Evolutionary conservation across 2,888 invertebrate genomes (phyloP).

Genomic region (Spilosoma lubricipeda): DNA sequence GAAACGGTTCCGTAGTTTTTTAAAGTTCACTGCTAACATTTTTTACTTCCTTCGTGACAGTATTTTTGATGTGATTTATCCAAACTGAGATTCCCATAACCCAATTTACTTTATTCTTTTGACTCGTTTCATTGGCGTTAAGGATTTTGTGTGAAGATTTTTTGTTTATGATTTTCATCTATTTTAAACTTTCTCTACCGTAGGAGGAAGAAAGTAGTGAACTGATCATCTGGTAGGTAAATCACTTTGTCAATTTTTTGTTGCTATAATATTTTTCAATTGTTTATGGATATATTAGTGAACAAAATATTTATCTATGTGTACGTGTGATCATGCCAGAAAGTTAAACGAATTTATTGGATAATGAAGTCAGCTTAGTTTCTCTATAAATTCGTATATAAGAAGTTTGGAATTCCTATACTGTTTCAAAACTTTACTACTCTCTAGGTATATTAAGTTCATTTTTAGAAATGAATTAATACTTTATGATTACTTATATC

Average conservation of each 20-base stretch:
- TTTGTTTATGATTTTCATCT: conserved; percentile 26
- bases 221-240: neutral
- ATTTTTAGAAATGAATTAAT: neutral
- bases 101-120: conserved; percentile 73
- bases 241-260: neutral
- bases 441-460: too few relatives aligned
- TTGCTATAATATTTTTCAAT: neutral
- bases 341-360: too few relatives aligned
- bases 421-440: too few relatives aligned
- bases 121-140: conserved; percentile 61
- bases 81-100: conserved; percentile 80
- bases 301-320: too few relatives aligned
- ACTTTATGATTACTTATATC: neutral
- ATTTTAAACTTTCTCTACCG: conserved; percentile 32
- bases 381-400: neutral
- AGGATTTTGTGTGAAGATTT: conserved; percentile 32
- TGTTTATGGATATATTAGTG: too few relatives aligned
- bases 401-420: too few relatives aligned
- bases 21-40: conserved; percentile 63
- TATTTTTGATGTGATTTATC: conserved; percentile 82
- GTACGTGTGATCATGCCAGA: too few relatives aligned
- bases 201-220: neutral
- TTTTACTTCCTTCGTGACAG: conserved; percentile 80
- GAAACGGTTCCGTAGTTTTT: conserved; percentile 75
- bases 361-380: neutral